Percentiles rank a stretch among this genome's conserved stretches.
Evolutionary conservation across 1,140 invertebrate species (phyloP).

Genomic region (Ctenoplectra terminalis): DNA sequence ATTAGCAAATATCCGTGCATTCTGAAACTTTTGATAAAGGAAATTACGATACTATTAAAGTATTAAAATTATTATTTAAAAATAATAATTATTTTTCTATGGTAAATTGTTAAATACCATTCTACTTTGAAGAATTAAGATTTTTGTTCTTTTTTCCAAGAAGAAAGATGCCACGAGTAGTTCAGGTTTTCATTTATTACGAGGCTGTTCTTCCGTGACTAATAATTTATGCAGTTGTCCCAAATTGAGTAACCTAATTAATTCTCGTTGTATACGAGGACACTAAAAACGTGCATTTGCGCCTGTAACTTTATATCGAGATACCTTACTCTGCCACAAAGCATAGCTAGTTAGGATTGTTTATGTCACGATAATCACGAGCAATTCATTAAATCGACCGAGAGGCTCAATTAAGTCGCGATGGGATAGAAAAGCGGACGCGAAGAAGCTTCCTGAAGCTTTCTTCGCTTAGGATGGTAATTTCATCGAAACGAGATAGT

Average conservation of each 20-base stretch:
- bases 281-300: not conserved
- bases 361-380: conserved; percentile 47
- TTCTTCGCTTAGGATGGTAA: conserved; percentile 24
- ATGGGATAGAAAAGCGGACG: conserved; percentile 2
- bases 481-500: conserved; percentile 7
- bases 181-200: not conserved
- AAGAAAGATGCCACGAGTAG: too few relatives aligned
- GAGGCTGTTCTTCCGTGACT: not conserved
- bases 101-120: not conserved
- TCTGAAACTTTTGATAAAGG: too few relatives aligned
- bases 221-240: conserved; percentile 19
- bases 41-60: too few relatives aligned
- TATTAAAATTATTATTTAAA: too few relatives aligned
- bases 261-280: conserved; percentile 20
- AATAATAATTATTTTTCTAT: too few relatives aligned
- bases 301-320: not conserved
- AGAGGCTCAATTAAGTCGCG: conserved; percentile 53
- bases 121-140: not conserved
- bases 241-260: conserved; percentile 48
- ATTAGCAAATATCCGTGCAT: too few relatives aligned
- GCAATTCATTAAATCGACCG: conserved; percentile 52
- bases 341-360: conserved; percentile 24
- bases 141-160: too few relatives aligned
- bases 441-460: not conserved
- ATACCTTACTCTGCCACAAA: not conserved